Percentiles rank a stretch among this genome's conserved stretches.
Evolutionary conservation across 2,797 vertebrate genomes (phyloP).

Genomic region (Hybognathus amarus): DNA sequence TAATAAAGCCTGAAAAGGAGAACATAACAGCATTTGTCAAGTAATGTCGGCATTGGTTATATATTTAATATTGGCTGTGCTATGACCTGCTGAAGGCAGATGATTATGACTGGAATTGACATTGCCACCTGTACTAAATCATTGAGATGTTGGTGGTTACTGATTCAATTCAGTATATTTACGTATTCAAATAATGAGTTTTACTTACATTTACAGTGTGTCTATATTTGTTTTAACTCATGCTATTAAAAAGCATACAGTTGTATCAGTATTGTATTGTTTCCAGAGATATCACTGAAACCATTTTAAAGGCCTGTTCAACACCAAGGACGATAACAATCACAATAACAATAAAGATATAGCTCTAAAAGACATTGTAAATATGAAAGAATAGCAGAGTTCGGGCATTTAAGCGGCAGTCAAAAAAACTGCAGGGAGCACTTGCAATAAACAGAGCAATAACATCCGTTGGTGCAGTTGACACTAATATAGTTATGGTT

Average conservation of each 20-base stretch:
- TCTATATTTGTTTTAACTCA: neutral
- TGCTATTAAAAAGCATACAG: neutral
- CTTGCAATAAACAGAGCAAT: neutral
- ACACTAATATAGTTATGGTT: neutral
- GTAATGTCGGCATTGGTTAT: neutral
- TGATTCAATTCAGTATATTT: neutral
- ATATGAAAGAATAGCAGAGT: neutral
- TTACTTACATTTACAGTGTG: neutral
- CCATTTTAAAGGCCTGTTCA: neutral
- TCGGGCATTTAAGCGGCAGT: neutral
- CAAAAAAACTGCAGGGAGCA: neutral
- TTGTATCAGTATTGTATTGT: neutral
- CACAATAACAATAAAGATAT: neutral
- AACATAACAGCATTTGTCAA: neutral
- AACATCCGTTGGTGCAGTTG: neutral
- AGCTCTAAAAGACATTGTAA: neutral
- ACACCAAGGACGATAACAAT: neutral
- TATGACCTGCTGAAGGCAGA: neutral
- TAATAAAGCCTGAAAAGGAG: neutral
- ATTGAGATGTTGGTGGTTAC: neutral
- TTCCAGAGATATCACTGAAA: neutral
- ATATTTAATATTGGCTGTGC: neutral
- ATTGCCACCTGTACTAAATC: neutral
- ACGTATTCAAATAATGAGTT: neutral
- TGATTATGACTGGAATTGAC: constrained; percentile 2